Evolutionary conservation across 2,888 invertebrate genomes (phyloP).

Genomic region (Morinoia aosen): DNA sequence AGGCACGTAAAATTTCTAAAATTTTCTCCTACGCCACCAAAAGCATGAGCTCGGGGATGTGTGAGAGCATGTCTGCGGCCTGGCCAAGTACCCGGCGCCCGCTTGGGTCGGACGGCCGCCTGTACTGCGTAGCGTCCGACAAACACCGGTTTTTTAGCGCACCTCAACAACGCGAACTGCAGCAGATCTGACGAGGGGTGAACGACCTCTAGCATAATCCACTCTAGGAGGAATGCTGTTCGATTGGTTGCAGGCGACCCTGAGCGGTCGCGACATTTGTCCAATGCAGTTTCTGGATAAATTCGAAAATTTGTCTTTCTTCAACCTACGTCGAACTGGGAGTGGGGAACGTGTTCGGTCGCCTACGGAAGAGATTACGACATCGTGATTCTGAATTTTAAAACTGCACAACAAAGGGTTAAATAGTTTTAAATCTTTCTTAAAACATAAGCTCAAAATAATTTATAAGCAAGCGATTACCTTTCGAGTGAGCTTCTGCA

Average conservation of each 20-base stretch:
- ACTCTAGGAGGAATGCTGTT: constrained; percentile 29
- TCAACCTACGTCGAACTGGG: neutral
- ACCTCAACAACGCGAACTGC: constrained; percentile 22
- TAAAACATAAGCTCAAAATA: neutral
- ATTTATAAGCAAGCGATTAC: neutral
- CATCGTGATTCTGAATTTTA: neutral
- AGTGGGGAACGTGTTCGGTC: neutral
- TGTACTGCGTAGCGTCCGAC: neutral
- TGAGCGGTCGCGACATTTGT: neutral
- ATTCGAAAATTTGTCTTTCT: neutral
- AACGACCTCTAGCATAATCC: constrained; percentile 38
- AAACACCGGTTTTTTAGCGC: constrained; percentile 30
- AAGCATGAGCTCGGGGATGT: neutral
- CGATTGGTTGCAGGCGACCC: constrained; percentile 25
- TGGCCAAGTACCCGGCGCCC: neutral
- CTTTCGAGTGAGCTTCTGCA: neutral
- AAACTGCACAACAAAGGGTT: no score
- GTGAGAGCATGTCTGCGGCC: neutral
- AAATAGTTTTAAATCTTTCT: neutral
- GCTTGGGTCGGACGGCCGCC: neutral
- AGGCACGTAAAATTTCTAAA: neutral
- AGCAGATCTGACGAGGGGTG: constrained; percentile 24
- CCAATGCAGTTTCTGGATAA: neutral
- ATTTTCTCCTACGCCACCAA: neutral
- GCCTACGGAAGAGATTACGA: neutral